A percentile compares a stretch with the other conserved stretches of the same genome.
Conservation (phyloP, 2,797 vertebrate genomes). For the Hydrocynus forskahlii region DNA sequence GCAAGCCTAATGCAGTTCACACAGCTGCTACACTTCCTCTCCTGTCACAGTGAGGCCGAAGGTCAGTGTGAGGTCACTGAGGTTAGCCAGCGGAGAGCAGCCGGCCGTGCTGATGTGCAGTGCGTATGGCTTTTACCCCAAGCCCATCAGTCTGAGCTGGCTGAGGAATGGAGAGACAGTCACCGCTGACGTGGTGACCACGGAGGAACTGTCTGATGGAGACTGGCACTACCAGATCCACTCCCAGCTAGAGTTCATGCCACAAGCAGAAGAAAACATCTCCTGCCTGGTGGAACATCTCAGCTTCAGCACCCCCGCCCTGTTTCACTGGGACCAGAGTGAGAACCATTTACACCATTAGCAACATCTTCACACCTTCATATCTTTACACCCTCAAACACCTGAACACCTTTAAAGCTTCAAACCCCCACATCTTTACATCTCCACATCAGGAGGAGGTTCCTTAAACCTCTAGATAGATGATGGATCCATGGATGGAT, state of each 20-base stretch:
- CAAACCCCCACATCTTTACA: too few species aligned
- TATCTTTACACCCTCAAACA: too few species aligned
- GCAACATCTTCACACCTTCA: too few species aligned
- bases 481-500: too few species aligned
- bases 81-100: constrained; percentile 44
- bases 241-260: constrained; percentile 67
- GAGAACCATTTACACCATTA: not conserved
- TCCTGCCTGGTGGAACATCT: constrained; percentile 72
- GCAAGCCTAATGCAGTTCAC: too few species aligned
- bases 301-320: constrained; percentile 42
- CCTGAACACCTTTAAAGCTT: too few species aligned
- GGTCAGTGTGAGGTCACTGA: constrained; percentile 55
- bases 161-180: constrained; percentile 63
- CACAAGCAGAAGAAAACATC: constrained; percentile 67
- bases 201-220: constrained; percentile 64
- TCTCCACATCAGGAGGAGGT: too few species aligned
- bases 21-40: not conserved
- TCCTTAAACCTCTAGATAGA: too few species aligned
- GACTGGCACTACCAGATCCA: constrained; percentile 78
- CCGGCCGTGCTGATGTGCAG: constrained; percentile 69
- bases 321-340: constrained; percentile 70
- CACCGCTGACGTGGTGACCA: constrained; percentile 51
- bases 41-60: constrained; percentile 58
- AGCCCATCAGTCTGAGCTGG: constrained; percentile 70
- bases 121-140: constrained; percentile 73